Conservation (phyloP, 2,797 vertebrate species). For the Sarcophilus harrisii region DNA sequence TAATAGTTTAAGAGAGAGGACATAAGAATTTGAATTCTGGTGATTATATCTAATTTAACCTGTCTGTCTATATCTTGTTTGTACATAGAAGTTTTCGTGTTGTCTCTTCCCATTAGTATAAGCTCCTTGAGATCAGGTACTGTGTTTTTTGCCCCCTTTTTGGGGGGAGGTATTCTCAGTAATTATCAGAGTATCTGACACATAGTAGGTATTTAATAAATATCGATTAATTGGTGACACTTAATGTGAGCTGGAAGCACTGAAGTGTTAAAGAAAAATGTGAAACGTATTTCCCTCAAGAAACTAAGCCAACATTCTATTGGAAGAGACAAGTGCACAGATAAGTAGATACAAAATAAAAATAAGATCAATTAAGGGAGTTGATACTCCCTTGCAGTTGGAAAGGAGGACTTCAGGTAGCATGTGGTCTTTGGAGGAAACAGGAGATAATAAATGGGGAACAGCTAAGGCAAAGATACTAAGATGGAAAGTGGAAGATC, state of each 20-base stretch:
- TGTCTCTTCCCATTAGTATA: not conserved
- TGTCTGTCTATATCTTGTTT: not conserved
- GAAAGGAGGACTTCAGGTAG: not conserved
- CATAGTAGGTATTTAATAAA: not conserved
- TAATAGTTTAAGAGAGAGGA: not conserved
- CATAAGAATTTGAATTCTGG: not conserved
- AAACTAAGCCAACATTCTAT: not conserved
- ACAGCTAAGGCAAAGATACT: not conserved
- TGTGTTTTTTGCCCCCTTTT: not conserved
- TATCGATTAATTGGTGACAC: not conserved
- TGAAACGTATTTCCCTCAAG: not conserved
- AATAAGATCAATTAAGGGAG: not conserved
- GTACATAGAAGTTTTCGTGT: not conserved
- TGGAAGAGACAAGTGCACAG: not conserved
- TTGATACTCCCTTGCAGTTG: too few relatives aligned
- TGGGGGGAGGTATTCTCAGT: not conserved
- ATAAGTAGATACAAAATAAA: too few relatives aligned
- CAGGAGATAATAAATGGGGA: not conserved
- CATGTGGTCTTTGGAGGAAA: not conserved
- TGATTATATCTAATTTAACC: not conserved
- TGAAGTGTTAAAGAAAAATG: not conserved
- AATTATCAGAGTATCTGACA: not conserved
- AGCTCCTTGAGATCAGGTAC: not conserved
- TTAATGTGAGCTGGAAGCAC: not conserved
- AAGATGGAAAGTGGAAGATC: too few relatives aligned